These are phyloP conservation scores for Amyelois transitella DNA, from an alignment of 1,140 invertebrate genomes.

Conservation along the genomic window DNA sequence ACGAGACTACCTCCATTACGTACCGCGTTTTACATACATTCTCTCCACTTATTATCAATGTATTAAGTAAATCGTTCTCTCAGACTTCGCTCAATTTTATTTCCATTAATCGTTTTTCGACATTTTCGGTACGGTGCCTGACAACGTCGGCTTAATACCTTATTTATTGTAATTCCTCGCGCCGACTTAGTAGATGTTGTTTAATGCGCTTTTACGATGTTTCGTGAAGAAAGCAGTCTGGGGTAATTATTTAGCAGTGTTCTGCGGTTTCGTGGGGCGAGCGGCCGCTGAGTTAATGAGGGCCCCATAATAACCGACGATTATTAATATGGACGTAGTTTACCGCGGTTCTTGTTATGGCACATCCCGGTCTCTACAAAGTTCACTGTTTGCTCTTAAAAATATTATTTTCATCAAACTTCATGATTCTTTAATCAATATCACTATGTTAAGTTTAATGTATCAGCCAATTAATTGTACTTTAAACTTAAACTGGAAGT, in stretches of 20 bases:
- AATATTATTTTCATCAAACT: neutral
- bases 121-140: conserved; percentile 43
- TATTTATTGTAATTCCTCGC: conserved; percentile 55
- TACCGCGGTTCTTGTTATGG: conserved; percentile 44
- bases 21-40: conserved; percentile 60
- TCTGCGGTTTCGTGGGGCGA: conserved; percentile 58
- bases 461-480: conserved; percentile 11
- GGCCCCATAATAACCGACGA: conserved; percentile 51
- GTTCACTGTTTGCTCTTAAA: conserved; percentile 22
- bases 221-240: conserved; percentile 55
- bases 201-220: conserved; percentile 57
- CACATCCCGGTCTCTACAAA: conserved; percentile 12
- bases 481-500: conserved; percentile 14
- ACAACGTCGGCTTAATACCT: conserved; percentile 48
- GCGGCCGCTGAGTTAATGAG: conserved; percentile 51
- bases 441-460: neutral
- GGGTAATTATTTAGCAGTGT: conserved; percentile 65
- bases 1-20: conserved; percentile 64
- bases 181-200: conserved; percentile 47
- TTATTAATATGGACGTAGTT: conserved; percentile 62
- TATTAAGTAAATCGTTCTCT: conserved; percentile 63
- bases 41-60: conserved; percentile 56
- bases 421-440: neutral
- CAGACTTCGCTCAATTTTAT: conserved; percentile 52
- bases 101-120: conserved; percentile 56